Conservation (phyloP, 2,888 invertebrate genomes). For the Tipula helvola region DNA sequence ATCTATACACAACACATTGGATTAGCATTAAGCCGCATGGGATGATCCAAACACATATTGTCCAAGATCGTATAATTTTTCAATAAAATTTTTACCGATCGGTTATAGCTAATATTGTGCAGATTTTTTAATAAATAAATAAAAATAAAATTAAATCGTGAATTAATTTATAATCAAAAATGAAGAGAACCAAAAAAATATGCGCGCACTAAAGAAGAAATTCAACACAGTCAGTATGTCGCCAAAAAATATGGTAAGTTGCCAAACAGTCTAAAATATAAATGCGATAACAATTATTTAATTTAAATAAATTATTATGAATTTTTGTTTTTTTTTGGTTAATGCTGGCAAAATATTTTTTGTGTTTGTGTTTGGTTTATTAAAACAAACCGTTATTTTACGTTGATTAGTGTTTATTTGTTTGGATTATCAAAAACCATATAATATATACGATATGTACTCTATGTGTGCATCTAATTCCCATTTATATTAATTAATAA, state of each 20-base stretch:
- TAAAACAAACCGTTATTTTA: neutral
- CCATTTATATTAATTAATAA: neutral
- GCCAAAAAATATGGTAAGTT: neutral
- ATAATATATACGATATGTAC: too few species aligned
- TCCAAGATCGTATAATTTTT: neutral
- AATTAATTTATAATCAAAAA: neutral
- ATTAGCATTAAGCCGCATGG: neutral
- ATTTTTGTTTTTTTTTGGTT: neutral
- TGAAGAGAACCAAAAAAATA: neutral
- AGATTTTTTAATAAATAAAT: neutral
- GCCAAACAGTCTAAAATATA: slow-evolving; percentile 4
- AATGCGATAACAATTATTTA: neutral
- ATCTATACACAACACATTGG: neutral
- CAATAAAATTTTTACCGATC: neutral
- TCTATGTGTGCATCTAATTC: neutral
- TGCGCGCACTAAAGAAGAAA: neutral
- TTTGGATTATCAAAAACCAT: neutral
- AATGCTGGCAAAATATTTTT: neutral
- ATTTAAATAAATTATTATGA: slow-evolving; percentile 4
- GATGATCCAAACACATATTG: neutral
- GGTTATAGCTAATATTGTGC: neutral
- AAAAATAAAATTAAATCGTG: neutral
- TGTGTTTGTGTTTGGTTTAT: neutral
- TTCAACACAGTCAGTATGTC: neutral
- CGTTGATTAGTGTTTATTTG: neutral